Evolutionary conservation across 92 coral and sea anemone genomes (phyloP).

Genomic region (Paramuricea clavata): DNA sequence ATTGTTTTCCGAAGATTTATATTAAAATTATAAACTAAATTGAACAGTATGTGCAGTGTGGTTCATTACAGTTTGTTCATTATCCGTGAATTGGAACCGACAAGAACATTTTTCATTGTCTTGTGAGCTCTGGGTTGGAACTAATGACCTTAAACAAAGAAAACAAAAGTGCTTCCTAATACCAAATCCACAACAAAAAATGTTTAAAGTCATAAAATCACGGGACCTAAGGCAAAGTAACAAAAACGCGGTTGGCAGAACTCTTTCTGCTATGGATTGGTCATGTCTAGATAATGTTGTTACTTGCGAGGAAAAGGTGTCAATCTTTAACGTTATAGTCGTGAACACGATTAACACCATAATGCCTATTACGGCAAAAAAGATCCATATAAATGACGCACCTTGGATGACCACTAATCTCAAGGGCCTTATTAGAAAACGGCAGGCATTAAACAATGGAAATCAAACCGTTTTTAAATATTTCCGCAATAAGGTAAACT

Average conservation of each 20-base stretch:
- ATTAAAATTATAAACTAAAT: no score
- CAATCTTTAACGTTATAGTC: not conserved
- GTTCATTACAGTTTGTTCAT: no score
- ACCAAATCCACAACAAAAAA: no score
- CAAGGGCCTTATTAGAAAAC: not conserved
- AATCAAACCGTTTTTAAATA: conserved; percentile 6
- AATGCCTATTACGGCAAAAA: conserved; percentile 24
- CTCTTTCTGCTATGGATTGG: not conserved
- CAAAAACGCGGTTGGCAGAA: conserved; percentile 1
- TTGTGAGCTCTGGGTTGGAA: no score
- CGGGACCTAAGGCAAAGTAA: conserved; percentile 19
- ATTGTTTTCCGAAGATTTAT: no score
- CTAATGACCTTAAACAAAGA: no score
- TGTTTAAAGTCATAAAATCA: not conserved
- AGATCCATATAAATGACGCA: conserved; percentile 10
- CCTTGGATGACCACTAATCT: conserved; percentile 33
- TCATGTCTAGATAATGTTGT: not conserved
- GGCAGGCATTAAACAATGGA: conserved; percentile 28
- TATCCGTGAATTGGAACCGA: no score
- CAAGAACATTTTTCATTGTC: no score
- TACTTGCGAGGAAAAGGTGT: conserved; percentile 3
- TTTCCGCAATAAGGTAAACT: conserved; percentile 23
- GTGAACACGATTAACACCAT: not conserved
- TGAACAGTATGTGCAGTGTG: no score
- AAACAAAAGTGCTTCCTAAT: no score